Conservation (phyloP, 2,888 invertebrate species). For the Ligdia adustata region DNA sequence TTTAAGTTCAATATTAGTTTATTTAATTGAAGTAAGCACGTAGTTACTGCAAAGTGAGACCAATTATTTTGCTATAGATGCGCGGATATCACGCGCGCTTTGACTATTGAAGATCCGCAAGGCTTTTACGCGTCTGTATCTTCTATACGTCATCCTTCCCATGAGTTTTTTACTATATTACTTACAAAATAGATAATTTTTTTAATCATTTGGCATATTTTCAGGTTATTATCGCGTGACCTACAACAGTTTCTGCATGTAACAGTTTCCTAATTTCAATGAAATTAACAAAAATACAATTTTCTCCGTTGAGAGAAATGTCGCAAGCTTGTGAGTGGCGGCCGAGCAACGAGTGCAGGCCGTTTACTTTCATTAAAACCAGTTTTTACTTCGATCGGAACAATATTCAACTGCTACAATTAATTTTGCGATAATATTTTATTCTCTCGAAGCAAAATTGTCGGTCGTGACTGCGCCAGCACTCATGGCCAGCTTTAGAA, state of each 20-base stretch:
- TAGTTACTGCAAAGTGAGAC: too few species aligned
- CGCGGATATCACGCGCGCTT: too few species aligned
- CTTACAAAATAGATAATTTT: too few species aligned
- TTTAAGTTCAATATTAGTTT: too few species aligned
- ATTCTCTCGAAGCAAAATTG: constrained; percentile 57
- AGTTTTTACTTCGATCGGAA: constrained; percentile 52
- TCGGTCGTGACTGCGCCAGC: constrained; percentile 69
- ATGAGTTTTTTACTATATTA: too few species aligned
- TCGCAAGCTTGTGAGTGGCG: constrained; percentile 57
- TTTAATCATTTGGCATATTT: neutral
- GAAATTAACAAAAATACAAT: constrained; percentile 46
- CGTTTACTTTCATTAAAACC: constrained; percentile 71
- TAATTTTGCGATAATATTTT: constrained; percentile 24
- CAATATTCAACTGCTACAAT: constrained; percentile 44
- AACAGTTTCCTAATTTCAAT: constrained; percentile 38
- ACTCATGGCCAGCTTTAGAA: constrained; percentile 82
- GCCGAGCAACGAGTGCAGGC: constrained; percentile 43
- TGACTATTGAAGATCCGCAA: too few species aligned
- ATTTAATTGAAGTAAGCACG: too few species aligned
- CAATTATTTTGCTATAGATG: too few species aligned
- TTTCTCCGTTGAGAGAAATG: constrained; percentile 63
- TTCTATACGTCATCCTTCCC: too few species aligned
- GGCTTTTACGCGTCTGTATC: too few species aligned
- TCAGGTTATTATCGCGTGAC: constrained; percentile 19
- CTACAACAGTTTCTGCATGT: constrained; percentile 28